Evolutionary conservation across 2,797 vertebrate genomes (phyloP), one percentile per base, ranked within the genome.

Genomic region (Parotocinclus haroldoi): DNA sequence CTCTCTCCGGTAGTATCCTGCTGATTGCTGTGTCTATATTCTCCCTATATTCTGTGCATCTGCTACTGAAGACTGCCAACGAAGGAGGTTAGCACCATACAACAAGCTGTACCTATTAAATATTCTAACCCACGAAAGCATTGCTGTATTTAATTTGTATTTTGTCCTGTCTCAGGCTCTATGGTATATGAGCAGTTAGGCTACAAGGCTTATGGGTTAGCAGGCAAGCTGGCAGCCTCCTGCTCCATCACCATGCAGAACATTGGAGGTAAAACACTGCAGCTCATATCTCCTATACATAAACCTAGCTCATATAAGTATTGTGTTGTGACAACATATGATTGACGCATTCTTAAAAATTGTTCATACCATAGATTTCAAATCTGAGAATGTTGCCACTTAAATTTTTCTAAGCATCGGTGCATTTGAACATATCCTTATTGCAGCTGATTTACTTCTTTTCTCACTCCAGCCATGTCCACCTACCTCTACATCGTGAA

Each of bases 401-500:
- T 27, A 27, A 27, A 27, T 2, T 27, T 27, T 27, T n/a, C n/a
- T n/a, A n/a, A n/a, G n/a, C n/a, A n/a, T n/a, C n/a, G n/a, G n/a
- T n/a, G n/a, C n/a, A n/a, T n/a, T 27, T 27, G 27, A 2, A 27
- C 27, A 27, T 27, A 27, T 2, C 2, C 27, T 5, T 5, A 2
- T 27, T 27, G 27, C 27, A 27, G 27, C 27, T 27, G 27, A 27
- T 27, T 27, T 27, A 27, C 16, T 12, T 61, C 74, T 81, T 80
- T 87, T 86, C 71, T 79, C 57, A 78, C 51, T 80, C 66, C 91
- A 99, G 96, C 96, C 82, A 99, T 98, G 95, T 98, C 96, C 66
- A 98, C 95, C 91, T 99, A 98, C 93, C 96, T 99, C 89, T 99
- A 90, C 89, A 99, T 98, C 70, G 94, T 99, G 85, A 99, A 99